Evolutionary conservation across 2,113 vertebrate genomes (phyloP).

Genomic region (Globicephala melas): DNA sequence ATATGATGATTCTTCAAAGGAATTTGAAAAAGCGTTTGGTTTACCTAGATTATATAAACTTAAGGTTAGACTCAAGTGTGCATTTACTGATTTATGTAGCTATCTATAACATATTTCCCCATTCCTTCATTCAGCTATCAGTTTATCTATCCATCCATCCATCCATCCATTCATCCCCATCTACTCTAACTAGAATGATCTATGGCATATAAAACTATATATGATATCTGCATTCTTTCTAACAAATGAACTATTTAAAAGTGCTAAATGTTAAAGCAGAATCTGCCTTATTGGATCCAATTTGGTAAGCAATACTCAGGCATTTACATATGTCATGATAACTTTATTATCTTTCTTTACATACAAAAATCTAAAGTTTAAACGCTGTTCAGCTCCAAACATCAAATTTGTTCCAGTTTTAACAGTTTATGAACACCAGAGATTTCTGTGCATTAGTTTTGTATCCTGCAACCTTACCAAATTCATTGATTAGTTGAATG

Average conservation of each 20-base stretch:
- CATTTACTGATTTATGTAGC: neutral
- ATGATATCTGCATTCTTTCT: neutral
- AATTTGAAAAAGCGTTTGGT: neutral
- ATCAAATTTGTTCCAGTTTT: neutral
- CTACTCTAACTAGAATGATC: no score
- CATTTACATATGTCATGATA: neutral
- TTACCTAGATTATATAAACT: conserved; percentile 7
- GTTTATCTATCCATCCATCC: neutral
- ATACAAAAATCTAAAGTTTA: neutral
- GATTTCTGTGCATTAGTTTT: no score
- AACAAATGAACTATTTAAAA: neutral
- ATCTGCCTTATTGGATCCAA: neutral
- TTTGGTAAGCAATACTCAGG: neutral
- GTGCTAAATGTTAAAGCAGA: neutral
- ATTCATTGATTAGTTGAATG: no score
- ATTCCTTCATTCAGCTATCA: neutral
- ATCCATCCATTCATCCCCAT: no score
- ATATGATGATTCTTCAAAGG: neutral
- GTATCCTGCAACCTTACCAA: no score
- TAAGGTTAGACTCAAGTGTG: neutral
- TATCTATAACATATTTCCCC: neutral
- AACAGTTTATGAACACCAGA: neutral
- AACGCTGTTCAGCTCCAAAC: neutral
- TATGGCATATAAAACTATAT: neutral
- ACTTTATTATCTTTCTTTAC: neutral